Evolutionary conservation across 2,113 vertebrate genomes (phyloP).

Genomic region (Numida meleagris): DNA sequence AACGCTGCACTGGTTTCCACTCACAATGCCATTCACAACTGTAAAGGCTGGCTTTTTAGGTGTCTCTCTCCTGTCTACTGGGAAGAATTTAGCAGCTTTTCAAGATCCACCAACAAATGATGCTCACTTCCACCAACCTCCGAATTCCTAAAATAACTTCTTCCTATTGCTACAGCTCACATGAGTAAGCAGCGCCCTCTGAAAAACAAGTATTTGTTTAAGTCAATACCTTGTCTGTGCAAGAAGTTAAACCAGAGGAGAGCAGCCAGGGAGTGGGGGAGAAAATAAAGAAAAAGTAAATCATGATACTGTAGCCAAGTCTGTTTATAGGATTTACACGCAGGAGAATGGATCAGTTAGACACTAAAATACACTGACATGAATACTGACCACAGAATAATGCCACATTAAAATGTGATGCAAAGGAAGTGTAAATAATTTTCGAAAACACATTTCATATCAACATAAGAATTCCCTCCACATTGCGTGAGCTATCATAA

Average conservation of each 20-base stretch:
- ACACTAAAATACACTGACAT: neutral
- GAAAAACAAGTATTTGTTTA: neutral
- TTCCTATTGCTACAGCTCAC: neutral
- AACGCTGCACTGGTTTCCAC: neutral
- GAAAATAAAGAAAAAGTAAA: neutral
- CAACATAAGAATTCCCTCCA: neutral
- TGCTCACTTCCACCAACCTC: neutral
- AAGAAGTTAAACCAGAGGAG: neutral
- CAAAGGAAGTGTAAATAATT: neutral
- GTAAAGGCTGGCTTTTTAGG: neutral
- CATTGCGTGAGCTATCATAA: neutral
- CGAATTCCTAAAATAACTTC: neutral
- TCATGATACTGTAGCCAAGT: neutral
- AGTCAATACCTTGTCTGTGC: neutral
- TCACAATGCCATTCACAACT: accelerated
- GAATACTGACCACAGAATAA: neutral
- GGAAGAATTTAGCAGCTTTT: neutral
- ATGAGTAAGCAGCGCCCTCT: neutral
- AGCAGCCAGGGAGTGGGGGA: neutral
- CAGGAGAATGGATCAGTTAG: neutral
- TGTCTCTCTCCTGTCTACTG: neutral
- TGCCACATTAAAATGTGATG: neutral
- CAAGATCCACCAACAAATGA: neutral
- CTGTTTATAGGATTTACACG: neutral
- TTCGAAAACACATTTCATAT: neutral